phyloP scores from a whole-genome alignment of 1,140 invertebrate genomes.

The Mamestra configurata region DNA sequence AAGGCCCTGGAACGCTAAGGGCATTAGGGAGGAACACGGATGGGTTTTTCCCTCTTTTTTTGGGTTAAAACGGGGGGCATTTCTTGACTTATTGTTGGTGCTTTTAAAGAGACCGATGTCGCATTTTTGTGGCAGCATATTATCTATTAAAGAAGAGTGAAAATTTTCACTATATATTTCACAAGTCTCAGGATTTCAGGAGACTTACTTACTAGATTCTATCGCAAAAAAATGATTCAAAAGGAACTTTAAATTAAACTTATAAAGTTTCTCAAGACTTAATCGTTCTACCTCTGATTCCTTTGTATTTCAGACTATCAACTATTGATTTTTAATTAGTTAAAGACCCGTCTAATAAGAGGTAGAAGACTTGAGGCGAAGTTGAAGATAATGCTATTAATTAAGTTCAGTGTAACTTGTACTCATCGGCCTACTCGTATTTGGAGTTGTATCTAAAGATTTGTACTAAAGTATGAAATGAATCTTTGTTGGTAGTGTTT shows the following conservation, averaged over 20 bases:
- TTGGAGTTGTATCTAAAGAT: too few relatives aligned
- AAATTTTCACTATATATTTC: neutral
- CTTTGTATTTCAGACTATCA: constrained; percentile 5
- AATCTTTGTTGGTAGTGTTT: too few relatives aligned
- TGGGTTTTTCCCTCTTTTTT: too few relatives aligned
- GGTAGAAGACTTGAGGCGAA: neutral
- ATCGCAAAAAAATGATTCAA: neutral
- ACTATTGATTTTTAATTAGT: constrained; percentile 29
- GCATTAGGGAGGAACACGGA: too few relatives aligned
- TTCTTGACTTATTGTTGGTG: too few relatives aligned
- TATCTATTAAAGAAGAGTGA: too few relatives aligned
- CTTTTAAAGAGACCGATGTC: too few relatives aligned
- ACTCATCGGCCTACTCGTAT: too few relatives aligned
- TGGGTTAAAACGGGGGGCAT: too few relatives aligned
- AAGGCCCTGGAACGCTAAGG: too few relatives aligned
- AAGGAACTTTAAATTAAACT: neutral
- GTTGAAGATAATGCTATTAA: neutral
- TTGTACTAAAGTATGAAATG: too few relatives aligned
- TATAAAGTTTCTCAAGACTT: neutral
- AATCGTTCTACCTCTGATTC: neutral
- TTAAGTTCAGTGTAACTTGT: neutral
- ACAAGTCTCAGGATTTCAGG: neutral
- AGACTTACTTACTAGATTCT: neutral
- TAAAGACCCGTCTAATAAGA: neutral
- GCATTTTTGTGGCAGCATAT: too few relatives aligned